Base-by-base conservation (phyloP, 2,888 invertebrate species). In the Hipparchia sbordonii region DNA sequence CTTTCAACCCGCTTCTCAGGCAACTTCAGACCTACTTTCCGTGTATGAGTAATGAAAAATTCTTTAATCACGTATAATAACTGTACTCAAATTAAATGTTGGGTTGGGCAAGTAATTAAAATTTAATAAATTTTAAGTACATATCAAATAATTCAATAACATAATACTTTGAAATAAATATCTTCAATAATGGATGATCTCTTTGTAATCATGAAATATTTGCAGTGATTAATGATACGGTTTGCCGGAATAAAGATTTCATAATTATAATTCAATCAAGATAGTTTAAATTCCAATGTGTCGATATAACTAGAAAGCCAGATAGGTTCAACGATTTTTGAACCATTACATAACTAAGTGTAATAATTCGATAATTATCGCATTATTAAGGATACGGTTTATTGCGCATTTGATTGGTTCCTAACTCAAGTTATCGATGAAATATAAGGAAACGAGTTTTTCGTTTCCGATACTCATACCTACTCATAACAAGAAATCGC, bases 311-410 rank as follows among this genome's bases (percentile, higher is more conserved):
- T 73, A 73, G 73, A 76, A 73, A 72, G 67, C 72, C 61, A 39
- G 46, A 63, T 57, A 13, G 2, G 39, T 39, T 39, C 9, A 48
- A 54, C 33, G 12, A 39, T 61, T 60, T 61, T 23, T 33, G 68
- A 8, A 57, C 10, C n/a, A 23, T 57, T 70, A 69, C 69, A 61
- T 69, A 69, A 71, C 23, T 23, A 23, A 23, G 52, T 72, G 33
- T 62, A 48, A 67, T 76, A 66, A 72, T 73, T 66, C 59, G 61
- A 52, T 54, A 74, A 72, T 73, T 72, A 66, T 10, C 9, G 57
- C 54, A 71, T 62, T 74, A 71, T 62, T 74, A 71, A 76, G 73
- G 72, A 71, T 74, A 71, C 62, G 67, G 45, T 71, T 63, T 69
- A 70, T 76, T 73, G 66, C 48, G 33, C 67, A 51, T 56, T 54